Evolutionary conservation across 2,113 vertebrate species (phyloP), one percentile per base, ranked within the genome.

Genomic region (Apus apus): DNA sequence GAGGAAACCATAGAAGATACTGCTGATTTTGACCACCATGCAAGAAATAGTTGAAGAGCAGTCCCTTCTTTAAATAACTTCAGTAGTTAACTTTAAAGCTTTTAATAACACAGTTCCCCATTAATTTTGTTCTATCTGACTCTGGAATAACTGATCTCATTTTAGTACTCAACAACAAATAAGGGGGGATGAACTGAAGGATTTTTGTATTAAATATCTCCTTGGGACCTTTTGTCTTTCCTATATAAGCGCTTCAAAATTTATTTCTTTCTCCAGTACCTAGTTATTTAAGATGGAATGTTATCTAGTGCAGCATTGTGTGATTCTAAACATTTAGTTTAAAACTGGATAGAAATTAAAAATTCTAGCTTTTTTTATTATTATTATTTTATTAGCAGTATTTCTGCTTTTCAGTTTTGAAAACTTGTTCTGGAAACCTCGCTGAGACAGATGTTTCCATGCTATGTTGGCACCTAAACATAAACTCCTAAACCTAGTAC

Each of bases 401-500:
- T n/a, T 58, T 73, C 25, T 58, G 25, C 2, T 66, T 7, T 9
- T 71, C 25, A 8, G 3, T 71, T 87, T 88, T 92, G 43, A 84
- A 84, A 77, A 51, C 8, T 19, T 66, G 3, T 3, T 51, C 30
- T 46, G 27, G 45, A 78, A 87, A 57, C 5, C 45, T 75, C 57
- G 54, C 13, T 25, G 45, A 78, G 29, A 45, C 22, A 78, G 18
- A 48, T 1, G 11, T 36, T 67, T 56, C 14, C 4, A 22, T 53
- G 19, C 5, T 68, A 4, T 46, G 8, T 50, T 62, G 9, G 13
- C 21, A 34, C 13, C 54, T 66, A 54, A 45, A 48, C 5, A 43
- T 54, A 9, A 46, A 22, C 0, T 2, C 4, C 26, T 46, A 64
- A 87, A 67, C 7, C 7, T 10, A 68, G 2, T n/a, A 30, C 8